Evolutionary conservation across 2,888 invertebrate genomes (phyloP).

Genomic region (Orthosia gothica): DNA sequence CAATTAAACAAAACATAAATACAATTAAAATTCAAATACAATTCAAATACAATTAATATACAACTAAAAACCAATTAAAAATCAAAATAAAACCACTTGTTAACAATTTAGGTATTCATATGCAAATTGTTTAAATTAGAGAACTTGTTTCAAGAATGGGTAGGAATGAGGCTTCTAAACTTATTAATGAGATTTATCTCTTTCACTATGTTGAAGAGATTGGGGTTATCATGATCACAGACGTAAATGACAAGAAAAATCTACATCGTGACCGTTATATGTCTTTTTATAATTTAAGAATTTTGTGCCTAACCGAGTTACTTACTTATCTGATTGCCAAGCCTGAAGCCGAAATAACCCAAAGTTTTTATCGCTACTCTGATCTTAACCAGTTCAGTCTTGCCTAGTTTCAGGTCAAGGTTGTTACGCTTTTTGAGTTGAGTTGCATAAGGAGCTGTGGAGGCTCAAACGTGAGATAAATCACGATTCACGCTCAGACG

Average conservation of each 20-base stretch:
- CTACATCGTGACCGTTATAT: constrained; percentile 1
- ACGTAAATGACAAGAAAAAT: not conserved
- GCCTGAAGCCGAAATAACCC: constrained; percentile 11
- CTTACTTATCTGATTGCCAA: constrained; percentile 18
- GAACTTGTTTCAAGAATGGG: not conserved
- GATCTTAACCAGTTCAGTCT: constrained; percentile 38
- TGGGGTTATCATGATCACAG: constrained; percentile 3
- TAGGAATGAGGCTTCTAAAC: not conserved
- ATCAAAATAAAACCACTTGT: too few relatives aligned
- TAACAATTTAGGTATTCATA: not conserved
- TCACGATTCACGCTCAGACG: constrained; percentile 23
- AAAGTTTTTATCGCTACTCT: constrained; percentile 22
- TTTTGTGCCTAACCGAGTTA: not conserved
- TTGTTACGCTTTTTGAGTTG: constrained; percentile 30
- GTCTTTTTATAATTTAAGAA: too few relatives aligned
- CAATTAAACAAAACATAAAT: too few relatives aligned
- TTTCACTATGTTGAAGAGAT: not conserved
- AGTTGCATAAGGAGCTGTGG: constrained; percentile 51
- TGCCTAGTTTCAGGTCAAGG: constrained; percentile 32
- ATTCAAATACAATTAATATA: too few relatives aligned
- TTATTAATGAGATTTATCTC: not conserved
- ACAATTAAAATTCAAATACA: too few relatives aligned
- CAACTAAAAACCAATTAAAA: too few relatives aligned
- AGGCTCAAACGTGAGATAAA: constrained; percentile 42
- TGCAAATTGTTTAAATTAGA: not conserved